Base-by-base conservation (phyloP, 2,113 vertebrate species). In the Amphiprion percula region DNA sequence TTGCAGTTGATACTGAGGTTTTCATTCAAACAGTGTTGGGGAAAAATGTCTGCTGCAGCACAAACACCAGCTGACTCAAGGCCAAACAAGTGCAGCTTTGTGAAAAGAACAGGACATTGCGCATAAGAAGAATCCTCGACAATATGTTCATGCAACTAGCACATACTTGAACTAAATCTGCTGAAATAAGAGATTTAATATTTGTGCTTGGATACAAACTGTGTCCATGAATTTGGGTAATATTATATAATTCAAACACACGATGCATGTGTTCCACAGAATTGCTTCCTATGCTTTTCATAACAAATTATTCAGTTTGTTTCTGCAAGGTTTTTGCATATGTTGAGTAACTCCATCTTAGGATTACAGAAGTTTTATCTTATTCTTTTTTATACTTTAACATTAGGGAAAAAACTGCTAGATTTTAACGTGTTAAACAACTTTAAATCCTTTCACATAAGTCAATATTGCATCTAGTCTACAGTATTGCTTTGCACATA, bases 51-150 rank as follows among this genome's bases (percentile, higher is more conserved):
- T 28, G 44, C 23, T 53, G 55, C n/a, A 37, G 64, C 33, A 26
- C 10, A 15, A 66, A 44, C 21, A 15, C 23, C 39, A 59, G 44
- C 37, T 21, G 58, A 65, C 47, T 72, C 1, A 24, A 24, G 47
- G 30, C 7, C 62, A 11, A 69, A 87, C 63, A 80, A 70, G 55
- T 4, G 46, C 19, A n/a, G 55, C 71, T 80, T 70, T 83, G 55
- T 60, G 11, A 37, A 16, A 15, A 47, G 21, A 37, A 37, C 33
- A 47, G n/a, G 21, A 55, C n/a, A 21, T 8, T 19, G 54, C 10
- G 10, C 55, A 71, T 49, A 55, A 41, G 41, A 49, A 17, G 33
- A 52, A 59, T 62, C 11, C 4, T 15, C 16, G 28, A 71, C 58
- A 62, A 62, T 28, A n/a, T 10, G 23, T 7, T 60, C 16, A 52